Evolutionary conservation across 1,140 invertebrate species (phyloP), one percentile per base, ranked within the genome.

Genomic region (Drosophila willistoni): DNA sequence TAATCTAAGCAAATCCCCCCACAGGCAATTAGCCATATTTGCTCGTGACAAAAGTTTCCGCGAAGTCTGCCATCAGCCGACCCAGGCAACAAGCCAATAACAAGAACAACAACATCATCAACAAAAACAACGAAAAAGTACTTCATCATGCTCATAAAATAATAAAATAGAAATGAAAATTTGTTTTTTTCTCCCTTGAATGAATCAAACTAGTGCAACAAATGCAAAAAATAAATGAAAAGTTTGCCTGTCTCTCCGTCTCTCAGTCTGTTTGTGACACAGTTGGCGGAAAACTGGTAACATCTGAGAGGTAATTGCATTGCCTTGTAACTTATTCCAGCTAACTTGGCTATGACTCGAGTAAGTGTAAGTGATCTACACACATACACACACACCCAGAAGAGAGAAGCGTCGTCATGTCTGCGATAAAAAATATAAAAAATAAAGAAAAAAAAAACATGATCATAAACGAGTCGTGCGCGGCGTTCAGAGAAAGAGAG

Each of bases 121-220:
- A 71, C 39, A 12, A 33, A 41, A 33, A 19, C 0, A 29, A 29
- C 29, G 5, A 64, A 68, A 74, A 78, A 69, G 14, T 59, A 65
- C 69, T 56, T 51, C 59, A 77, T 87, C 84, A 87, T 77, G 72
- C 73, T 89, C 73, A 89, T 89, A 89, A 77, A 89, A 79, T 69
- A 51, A 34, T 51, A 41, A 25, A 33, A 12, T 13, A 39, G 36
- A 22, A 55, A 39, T 39, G 14, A 67, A 73, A 62, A 62, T 63
- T 55, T 72, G 47, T 57, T 80, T 55, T 29, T 71, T 42, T 54
- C 63, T 44, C 55, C 51, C 47, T 19, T 44, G 36, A 39, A 73
- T 82, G 80, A 84, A 79, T 79, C 73, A 79, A 51, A 51, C 17
- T 22, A 79, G 71, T 73, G 67, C 73, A 68, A 68, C 44, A 80